Evolutionary conservation across 2,113 vertebrate species (phyloP).

Genomic region (Peromyscus polionotus): DNA sequence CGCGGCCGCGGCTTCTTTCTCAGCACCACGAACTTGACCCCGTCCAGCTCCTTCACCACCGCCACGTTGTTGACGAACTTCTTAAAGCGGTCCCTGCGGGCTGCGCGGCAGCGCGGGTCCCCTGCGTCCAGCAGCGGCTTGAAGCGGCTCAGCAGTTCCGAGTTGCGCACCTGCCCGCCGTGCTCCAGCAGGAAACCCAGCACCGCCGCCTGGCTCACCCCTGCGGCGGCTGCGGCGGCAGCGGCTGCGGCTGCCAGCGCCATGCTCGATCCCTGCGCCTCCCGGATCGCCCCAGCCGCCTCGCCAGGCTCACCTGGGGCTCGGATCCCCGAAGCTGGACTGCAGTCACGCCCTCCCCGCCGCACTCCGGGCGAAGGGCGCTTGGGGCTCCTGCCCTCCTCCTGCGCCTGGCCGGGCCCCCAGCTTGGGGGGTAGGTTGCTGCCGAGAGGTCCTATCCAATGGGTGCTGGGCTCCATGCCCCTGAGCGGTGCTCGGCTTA

Average conservation of each 20-base stretch:
- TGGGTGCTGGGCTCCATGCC: constrained; percentile 68
- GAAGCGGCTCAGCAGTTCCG: constrained; percentile 90
- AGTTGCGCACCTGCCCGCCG: constrained; percentile 89
- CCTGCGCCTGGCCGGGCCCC: background rate
- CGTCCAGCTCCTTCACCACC: constrained; percentile 90
- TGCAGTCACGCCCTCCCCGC: constrained; percentile 30
- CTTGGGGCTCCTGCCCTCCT: background rate
- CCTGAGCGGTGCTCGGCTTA: constrained; percentile 35
- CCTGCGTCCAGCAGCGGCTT: constrained; percentile 86
- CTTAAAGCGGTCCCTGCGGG: constrained; percentile 91
- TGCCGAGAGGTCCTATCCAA: background rate
- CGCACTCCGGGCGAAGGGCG: background rate
- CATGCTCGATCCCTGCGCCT: constrained; percentile 11
- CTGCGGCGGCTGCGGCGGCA: constrained; percentile 82
- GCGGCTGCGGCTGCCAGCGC: constrained; percentile 77
- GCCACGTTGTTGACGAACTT: constrained; percentile 92
- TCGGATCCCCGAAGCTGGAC: background rate
- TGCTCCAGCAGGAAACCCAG: constrained; percentile 87
- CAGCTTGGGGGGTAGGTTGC: background rate
- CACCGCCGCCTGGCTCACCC: constrained; percentile 89
- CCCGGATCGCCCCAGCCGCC: background rate
- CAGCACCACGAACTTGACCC: constrained; percentile 89
- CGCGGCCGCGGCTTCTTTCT: constrained; percentile 79
- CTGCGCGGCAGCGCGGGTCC: constrained; percentile 85
- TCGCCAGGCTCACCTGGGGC: constrained; percentile 41